Evolutionary conservation across 2,113 vertebrate species (phyloP), one percentile per base, ranked within the genome.

Genomic region (Chaetodon trifascialis): DNA sequence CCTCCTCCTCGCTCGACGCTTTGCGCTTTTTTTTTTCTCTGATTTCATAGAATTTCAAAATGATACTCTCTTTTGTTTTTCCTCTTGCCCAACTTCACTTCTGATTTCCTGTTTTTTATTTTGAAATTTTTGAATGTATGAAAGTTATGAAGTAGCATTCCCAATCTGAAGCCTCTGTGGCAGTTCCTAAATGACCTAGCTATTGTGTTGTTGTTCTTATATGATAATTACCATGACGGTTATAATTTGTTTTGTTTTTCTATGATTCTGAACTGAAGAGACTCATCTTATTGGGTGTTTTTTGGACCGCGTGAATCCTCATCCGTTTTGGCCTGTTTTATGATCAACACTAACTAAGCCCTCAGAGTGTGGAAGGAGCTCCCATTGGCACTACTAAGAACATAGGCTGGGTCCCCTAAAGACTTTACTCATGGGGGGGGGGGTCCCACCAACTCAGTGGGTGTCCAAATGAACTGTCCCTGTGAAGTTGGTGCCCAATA

Each of bases 111-210:
- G 42, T 90, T 80, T 89, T 82, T 59, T 63, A 63, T 76, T 89
- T 83, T 83, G 67, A 56, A 75, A 7, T 86, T 90, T 94, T 93
- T 91, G 70, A 86, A 93, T 91, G 95, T 93, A 93, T 91, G 92
- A 89, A 92, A 88, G 91, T 92, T 92, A 90, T 93, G 92, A 94
- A 93, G 93, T 95, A 94, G 93, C 94, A 95, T 95, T 95, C 93
- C 94, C 86, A 66, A 90, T 86, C 86, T 82, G 78, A 88, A 79
- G 83, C 86, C 89, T 64, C 65, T 75, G 59, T 80, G 87, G 84
- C 85, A 64, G 76, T 87, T 89, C 87, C 89, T 90, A 85, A 92
- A 91, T 81, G 90, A 91, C 84, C 89, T 94, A 94, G 93, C 86
- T 93, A 88, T 93, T 90, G 85, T 93, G 89, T 94, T 92, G 87